Base-by-base conservation (phyloP, 1,140 invertebrate genomes). In the Drosophila burlai region DNA sequence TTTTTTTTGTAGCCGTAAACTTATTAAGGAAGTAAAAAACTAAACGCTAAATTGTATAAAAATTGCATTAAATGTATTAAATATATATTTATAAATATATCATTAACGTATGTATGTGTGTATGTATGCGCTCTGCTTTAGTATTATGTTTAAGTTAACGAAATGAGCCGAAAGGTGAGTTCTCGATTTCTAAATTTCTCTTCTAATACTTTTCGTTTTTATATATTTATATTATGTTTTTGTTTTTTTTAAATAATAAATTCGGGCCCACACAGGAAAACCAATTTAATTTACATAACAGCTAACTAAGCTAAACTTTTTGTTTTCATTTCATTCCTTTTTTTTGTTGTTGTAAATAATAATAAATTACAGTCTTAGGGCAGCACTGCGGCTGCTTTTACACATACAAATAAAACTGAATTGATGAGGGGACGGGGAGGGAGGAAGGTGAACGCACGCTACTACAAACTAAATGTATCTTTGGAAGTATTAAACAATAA, bases 401-500 rank as follows among this genome's bases (percentile, higher is more conserved):
- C 76, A 84, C 49, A 18, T 50, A 50, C n/a, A 42, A 74, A 55
- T 60, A 62, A 80, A 80, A 80, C 54, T 77, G 67, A 71, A 66
- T 73, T 58, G 62, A 76, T 69, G 50, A 24, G 31, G 46, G 38
- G 36, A 5, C 8, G 57, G 45, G 67, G 45, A 16, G 75, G 63
- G 31, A 8, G 74, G 67, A 71, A 68, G 77, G 71, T 68, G 64
- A 81, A 74, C 52, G 72, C 67, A 84, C 78, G 77, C 77, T 72
- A 82, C 81, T 79, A 83, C 76, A 66, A 85, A 87, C 84, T 87
- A 87, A 81, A 87, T 67, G 68, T 89, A 90, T 90, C 85, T 90
- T 90, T 90, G 85, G 85, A 90, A 90, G 57, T 91, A 81, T 87
- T 78, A 87, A 83, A 84, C 75, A 78, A 89, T 90, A 89, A 89